phyloP scores from a whole-genome alignment of 2,797 vertebrate species.

The Setipinna tenuifilis region DNA sequence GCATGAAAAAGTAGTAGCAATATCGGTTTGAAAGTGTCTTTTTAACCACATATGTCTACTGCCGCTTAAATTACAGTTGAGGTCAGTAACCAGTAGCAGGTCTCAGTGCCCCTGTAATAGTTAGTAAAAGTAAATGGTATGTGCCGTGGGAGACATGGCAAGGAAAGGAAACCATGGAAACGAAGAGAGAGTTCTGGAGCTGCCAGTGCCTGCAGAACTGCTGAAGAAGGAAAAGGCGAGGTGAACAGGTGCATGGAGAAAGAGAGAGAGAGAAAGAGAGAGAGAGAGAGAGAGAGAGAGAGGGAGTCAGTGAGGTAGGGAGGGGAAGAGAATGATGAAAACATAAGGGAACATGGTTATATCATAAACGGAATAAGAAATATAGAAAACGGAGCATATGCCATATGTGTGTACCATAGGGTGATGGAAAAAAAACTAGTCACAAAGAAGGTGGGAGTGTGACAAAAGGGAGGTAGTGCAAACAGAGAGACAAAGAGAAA shows the following conservation, averaged over 20 bases:
- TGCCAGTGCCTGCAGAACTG: constrained; percentile 34
- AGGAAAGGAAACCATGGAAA: constrained; percentile 59
- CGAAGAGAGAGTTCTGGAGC: constrained; percentile 35
- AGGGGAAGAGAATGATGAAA: neutral
- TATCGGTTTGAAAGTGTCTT: neutral
- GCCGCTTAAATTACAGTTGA: neutral
- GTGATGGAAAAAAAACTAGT: neutral
- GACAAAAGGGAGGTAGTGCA: neutral
- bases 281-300: neutral
- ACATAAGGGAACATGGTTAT: neutral
- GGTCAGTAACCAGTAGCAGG: constrained; percentile 9
- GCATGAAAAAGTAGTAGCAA: neutral
- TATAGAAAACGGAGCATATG: neutral
- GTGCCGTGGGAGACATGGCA: constrained; percentile 10
- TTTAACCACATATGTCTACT: neutral
- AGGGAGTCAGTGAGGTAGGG: neutral
- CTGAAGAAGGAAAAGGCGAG: constrained; percentile 23
- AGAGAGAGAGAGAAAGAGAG: neutral
- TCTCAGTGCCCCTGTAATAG: neutral
- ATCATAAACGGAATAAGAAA: neutral
- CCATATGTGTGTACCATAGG: neutral
- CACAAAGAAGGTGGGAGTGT: neutral
- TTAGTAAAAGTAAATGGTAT: neutral
- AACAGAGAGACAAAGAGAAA: neutral
- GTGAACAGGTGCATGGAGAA: neutral